A percentile compares a stretch with the other conserved stretches of the same genome.
Conservation (phyloP, 2,797 vertebrate species). For the Ataeniobius toweri region DNA sequence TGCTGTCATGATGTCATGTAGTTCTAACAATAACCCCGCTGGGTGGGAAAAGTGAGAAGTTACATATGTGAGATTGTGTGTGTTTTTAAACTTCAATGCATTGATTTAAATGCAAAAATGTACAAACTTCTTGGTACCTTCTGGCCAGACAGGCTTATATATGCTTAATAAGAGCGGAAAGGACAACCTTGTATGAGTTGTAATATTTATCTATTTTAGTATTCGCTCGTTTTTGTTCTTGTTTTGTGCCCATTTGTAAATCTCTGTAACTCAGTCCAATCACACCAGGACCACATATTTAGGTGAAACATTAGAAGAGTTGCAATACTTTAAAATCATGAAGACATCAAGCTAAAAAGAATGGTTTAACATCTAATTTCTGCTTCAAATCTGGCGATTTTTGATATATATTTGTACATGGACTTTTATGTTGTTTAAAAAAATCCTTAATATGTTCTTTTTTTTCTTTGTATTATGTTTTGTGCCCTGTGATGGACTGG, state of each 20-base stretch:
- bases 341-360: not conserved
- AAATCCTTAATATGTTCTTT: too few species aligned
- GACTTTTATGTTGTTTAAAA: not conserved
- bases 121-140: not conserved
- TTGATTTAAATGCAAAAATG: not conserved
- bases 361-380: not conserved
- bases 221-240: not conserved
- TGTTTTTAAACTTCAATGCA: not conserved
- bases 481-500: too few species aligned
- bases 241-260: not conserved
- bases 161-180: not conserved
- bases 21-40: constrained; percentile 2
- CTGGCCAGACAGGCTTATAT: not conserved
- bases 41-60: constrained; percentile 1
- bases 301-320: not conserved
- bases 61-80: constrained; percentile 13
- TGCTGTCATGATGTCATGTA: constrained; percentile 23
- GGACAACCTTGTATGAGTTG: not conserved
- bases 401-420: not conserved
- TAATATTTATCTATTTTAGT: not conserved
- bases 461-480: too few species aligned
- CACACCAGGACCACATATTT: not conserved
- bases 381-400: not conserved
- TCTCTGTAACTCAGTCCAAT: not conserved
- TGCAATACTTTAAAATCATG: not conserved